Base-by-base conservation (phyloP, 2,888 invertebrate genomes). In the Falcaria lacertinaria region DNA sequence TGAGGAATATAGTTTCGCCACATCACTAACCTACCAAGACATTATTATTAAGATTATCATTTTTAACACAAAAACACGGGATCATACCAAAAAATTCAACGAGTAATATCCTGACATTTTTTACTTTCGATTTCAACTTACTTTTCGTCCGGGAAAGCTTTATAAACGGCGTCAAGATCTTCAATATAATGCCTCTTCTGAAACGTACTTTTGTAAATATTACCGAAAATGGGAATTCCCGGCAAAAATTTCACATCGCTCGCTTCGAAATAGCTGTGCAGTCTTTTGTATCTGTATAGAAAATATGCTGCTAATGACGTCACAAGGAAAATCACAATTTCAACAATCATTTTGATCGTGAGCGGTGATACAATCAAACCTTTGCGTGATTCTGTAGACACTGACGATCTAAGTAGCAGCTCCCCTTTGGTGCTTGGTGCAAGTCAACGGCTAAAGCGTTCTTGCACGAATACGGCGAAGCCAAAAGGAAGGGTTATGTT, bases 181-280 rank as follows among this genome's bases (percentile, higher is more conserved):
- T 80, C 69, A 14, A 69, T 5, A 1, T 70, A 15, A 52, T 87
- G 86, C 4, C 43, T 58, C 40, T 45, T 76, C 16, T 54, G 5
- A 2, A 80, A 56, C 0, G 68, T 66, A 34, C 70, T 67, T 0
- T 49, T 42, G 0, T 69, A 42, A 0, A 51, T 45, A 35, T 87
- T 86, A 0, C 89, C 89, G 38, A 86, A 85, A 2, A 85, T 4
- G 0, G 86, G 88, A 11, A 73, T 36, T 0, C 81, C 80, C 0
- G 78, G 69, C 0, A 72, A 15, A 45, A 62, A 76, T 33, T 77
- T 86, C 1, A 88, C 55, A 3, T 65, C 80, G 8, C 53, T 61
- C 1, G 65, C 48, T 1, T 70, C 60, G 11, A 75, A 83, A 28
- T 62, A 60, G 0, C 58, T 49, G n/a, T 80, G 73, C 8, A 66